These are phyloP conservation scores for Phymorhynchus buccinoides DNA, from an alignment of 1,140 invertebrate species.

Conservation along the genomic window DNA sequence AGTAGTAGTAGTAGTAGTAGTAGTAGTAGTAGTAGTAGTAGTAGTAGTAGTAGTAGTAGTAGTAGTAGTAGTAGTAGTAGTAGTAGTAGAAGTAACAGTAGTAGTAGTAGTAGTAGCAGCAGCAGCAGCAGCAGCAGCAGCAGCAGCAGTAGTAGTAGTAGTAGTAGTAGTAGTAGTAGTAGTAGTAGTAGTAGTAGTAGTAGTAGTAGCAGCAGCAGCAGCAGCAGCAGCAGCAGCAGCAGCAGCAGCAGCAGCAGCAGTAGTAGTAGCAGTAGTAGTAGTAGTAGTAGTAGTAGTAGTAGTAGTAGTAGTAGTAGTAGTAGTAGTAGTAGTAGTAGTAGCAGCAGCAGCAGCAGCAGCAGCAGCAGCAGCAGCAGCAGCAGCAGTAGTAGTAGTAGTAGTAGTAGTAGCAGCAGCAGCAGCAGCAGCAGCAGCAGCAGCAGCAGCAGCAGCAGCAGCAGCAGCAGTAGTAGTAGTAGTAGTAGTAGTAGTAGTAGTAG, in stretches of 20 bases:
- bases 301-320: slow-evolving; percentile 37
- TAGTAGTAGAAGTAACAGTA: background rate
- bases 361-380: background rate
- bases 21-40: slow-evolving; percentile 20
- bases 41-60: slow-evolving; percentile 9
- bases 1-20: slow-evolving; percentile 38
- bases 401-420: slow-evolving; percentile 34
- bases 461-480: slow-evolving; percentile 27
- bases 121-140: too few species aligned
- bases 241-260: slow-evolving; percentile 16
- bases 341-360: slow-evolving; percentile 35
- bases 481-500: slow-evolving; percentile 25
- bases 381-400: slow-evolving; percentile 33
- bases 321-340: slow-evolving; percentile 33
- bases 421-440: slow-evolving; percentile 29
- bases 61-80: slow-evolving; percentile 30
- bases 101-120: background rate
- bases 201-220: slow-evolving; percentile 28
- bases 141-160: background rate
- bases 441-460: slow-evolving; percentile 34
- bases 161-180: slow-evolving; percentile 29
- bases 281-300: slow-evolving; percentile 33
- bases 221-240: slow-evolving; percentile 36
- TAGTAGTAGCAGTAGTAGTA: slow-evolving; percentile 25
- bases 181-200: slow-evolving; percentile 13